These are phyloP conservation scores for Drosophila pachea DNA, from an alignment of 1,140 invertebrate species.

Conservation along the genomic window DNA sequence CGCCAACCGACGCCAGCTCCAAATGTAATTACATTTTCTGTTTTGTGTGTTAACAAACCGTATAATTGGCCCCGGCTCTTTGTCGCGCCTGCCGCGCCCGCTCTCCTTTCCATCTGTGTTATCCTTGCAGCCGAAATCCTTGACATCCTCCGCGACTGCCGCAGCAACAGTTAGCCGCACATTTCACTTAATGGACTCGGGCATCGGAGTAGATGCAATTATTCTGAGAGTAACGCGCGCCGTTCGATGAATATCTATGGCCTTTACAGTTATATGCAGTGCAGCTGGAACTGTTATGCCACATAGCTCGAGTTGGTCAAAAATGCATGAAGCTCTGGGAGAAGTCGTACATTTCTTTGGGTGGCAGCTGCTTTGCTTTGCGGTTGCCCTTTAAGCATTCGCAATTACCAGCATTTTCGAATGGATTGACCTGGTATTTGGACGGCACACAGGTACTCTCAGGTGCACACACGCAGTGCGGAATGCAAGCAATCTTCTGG, in stretches of 20 bases:
- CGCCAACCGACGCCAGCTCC: constrained; percentile 28
- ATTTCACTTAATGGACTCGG: constrained; percentile 24
- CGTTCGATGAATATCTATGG: constrained; percentile 12
- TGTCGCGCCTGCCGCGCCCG: constrained; percentile 29
- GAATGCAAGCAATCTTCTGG: constrained; percentile 20
- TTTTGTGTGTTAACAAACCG: constrained; percentile 77
- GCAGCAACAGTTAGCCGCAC: constrained; percentile 60
- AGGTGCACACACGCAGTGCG: not conserved
- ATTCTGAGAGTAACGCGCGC: constrained; percentile 25
- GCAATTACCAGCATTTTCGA: constrained; percentile 33
- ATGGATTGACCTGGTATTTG: not conserved
- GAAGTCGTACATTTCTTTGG: not conserved
- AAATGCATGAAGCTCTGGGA: too few species aligned
- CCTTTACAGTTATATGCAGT: not conserved
- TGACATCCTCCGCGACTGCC: not conserved
- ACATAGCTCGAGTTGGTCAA: too few species aligned
- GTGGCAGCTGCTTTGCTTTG: constrained; percentile 17
- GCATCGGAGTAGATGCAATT: constrained; percentile 30
- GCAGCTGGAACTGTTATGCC: too few species aligned
- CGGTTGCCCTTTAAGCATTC: constrained; percentile 23
- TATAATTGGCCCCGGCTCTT: constrained; percentile 68
- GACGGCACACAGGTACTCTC: not conserved
- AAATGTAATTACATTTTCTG: constrained; percentile 77
- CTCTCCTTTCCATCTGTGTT: constrained; percentile 40
- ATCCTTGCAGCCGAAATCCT: constrained; percentile 17